Base-by-base conservation (phyloP, 2,888 invertebrate genomes). In the Steinernema carpocapsae region DNA sequence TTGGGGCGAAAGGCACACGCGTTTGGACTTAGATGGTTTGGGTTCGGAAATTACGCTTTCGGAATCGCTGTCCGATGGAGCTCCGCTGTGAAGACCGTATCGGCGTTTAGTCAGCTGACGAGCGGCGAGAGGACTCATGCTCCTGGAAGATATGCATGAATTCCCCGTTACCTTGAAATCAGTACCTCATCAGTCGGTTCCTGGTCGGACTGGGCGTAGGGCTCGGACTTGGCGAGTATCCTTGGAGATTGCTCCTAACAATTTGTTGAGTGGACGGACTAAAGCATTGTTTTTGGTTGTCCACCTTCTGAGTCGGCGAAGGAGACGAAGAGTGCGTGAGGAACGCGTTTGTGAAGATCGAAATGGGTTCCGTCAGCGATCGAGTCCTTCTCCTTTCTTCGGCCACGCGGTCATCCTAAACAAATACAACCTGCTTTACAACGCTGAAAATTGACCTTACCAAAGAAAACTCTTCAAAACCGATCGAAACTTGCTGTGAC, bases 251-350 rank as follows among this genome's bases (percentile, higher is more conserved):
- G 12, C 81, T 75, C 0, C 85, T 79, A 12, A 87, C 84, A n/a
- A 86, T 79, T 70, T 84, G 83, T 64, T 87, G 84, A 7, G 87
- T 85, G 7, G 86, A 85, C 1, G 87, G 87, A 2, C 87, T 84
- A 72, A 83, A 85, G 74, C 84, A 85, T 72, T 85, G 85, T 78
- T 83, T 37, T 29, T 64, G 52, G 26, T 22, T 46, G 32, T 74
- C 46, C n/a, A 74, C 64, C n/a, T 64, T 64, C 42, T 86, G 77
- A 0, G 84, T 86, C 2, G 86, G 86, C 56, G 85, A 85, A 1
- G 85, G 84, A 4, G 86, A 83, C 42, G 85, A 86, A 43, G 83
- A 82, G 26, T 79, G 82, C 12, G 85, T 81, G 19, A 84, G 77
- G 73, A 85, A 85, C 1, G 82, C 82, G 71, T 83, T 83, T 1